Evolutionary conservation across 2,888 invertebrate species (phyloP), one percentile per base, ranked within the genome.

Genomic region (Yponomeuta sedellus): DNA sequence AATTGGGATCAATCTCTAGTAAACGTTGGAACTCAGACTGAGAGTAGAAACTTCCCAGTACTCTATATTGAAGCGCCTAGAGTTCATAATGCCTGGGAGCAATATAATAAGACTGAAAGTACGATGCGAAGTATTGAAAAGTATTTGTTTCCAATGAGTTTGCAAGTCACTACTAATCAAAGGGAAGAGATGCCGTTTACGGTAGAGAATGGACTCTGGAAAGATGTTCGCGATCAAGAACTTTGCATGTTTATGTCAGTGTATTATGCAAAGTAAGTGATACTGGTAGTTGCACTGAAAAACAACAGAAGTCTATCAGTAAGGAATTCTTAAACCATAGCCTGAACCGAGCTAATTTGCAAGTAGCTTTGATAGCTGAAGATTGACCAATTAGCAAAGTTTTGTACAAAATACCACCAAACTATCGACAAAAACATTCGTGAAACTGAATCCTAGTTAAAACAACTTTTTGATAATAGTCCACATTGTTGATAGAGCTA

Each of bases 1-100:
- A 22, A 22, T 5, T 59, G 59, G 59, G 20, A 22, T 19, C 19
- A 22, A 12, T 59, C 59, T 8, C 22, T 59, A 10, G 22, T 22
- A n/a, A 22, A 59, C 22, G 20, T 59, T 19, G 12, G 22, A 1
- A 22, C 22, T 5, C 20, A 22, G 10, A 22, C 59, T 1, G 25
- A 20, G 20, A 10, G 10, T 8, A 59, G 22, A 12, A 59, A 59
- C 22, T 22, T 59, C 1, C 12, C 12, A 12, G 59, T 59, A 1
- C 10, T 59, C 1, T 22, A 20, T 22, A 22, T 19, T 64, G 6
- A 69, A 72, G 65, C 71, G 72, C 44, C 67, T 66, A 10, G 72
- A 71, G 20, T 69, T 74, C 40, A 73, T 72, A 64, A 69, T 68
- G 68, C 71, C 67, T 56, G 56, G 56, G 8, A 19, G 56, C 5